Evolutionary conservation across 2,888 invertebrate species (phyloP).

Genomic region (Periphyllus acericola): DNA sequence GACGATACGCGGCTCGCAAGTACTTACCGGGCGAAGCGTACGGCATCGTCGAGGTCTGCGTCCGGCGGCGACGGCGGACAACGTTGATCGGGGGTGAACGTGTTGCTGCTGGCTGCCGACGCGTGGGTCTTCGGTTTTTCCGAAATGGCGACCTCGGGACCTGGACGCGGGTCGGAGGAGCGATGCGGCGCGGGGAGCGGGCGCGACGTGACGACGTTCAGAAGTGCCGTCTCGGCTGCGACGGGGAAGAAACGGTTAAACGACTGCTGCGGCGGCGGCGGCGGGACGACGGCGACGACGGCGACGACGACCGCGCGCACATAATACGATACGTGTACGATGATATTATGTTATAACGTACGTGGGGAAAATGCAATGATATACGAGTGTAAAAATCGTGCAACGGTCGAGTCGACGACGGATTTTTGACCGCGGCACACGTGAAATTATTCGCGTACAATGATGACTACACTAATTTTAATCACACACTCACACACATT

Average conservation of each 20-base stretch:
- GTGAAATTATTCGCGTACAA: too few species aligned
- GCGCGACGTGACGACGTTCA: too few species aligned
- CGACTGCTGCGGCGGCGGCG: not conserved
- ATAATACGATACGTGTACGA: not conserved
- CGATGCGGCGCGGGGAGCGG: too few species aligned
- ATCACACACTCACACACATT: too few species aligned
- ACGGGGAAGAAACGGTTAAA: not conserved
- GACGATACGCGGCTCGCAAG: not conserved
- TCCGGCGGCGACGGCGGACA: slow-evolving; percentile 34
- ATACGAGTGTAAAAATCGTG: too few species aligned
- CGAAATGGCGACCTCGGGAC: slow-evolving; percentile 41
- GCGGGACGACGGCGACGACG: too few species aligned
- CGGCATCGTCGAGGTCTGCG: slow-evolving; percentile 58
- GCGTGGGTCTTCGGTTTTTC: not conserved
- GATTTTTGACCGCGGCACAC: too few species aligned
- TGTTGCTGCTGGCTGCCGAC: slow-evolving; percentile 9
- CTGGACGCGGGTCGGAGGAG: not conserved
- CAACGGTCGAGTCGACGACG: too few species aligned
- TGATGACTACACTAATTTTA: too few species aligned
- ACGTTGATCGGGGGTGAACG: slow-evolving; percentile 12
- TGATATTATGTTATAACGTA: not conserved
- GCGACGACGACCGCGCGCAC: not conserved
- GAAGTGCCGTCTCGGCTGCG: too few species aligned
- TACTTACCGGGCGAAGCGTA: slow-evolving; percentile 63
- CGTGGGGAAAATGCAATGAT: too few species aligned